Evolutionary conservation across 2,797 vertebrate species (phyloP).

Genomic region (Sternarchorhynchus goeldii): DNA sequence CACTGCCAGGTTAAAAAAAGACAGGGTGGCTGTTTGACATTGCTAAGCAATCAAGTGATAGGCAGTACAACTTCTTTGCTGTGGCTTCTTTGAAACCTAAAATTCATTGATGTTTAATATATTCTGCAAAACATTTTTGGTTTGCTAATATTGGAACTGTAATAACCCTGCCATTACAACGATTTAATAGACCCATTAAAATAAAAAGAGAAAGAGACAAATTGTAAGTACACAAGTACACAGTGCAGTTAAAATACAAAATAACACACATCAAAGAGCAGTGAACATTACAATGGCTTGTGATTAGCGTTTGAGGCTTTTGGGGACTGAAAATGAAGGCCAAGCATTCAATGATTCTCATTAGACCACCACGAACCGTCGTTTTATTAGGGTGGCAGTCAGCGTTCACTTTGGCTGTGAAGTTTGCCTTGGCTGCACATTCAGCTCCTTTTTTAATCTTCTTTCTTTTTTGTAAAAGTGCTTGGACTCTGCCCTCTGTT

Average conservation of each 20-base stretch:
- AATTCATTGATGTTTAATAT: slow-evolving; percentile 43
- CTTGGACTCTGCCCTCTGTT: not conserved
- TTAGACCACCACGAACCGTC: slow-evolving; percentile 75
- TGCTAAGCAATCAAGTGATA: slow-evolving; percentile 37
- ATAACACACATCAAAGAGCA: slow-evolving; percentile 25
- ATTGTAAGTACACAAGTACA: slow-evolving; percentile 23
- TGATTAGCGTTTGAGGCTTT: slow-evolving; percentile 29
- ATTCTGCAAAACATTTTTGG: not conserved
- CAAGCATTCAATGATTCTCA: slow-evolving; percentile 60
- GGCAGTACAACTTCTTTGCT: slow-evolving; percentile 17
- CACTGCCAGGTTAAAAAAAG: slow-evolving; percentile 32
- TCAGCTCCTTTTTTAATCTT: slow-evolving; percentile 4
- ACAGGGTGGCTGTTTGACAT: slow-evolving; percentile 38
- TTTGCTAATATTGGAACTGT: not conserved
- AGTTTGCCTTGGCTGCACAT: slow-evolving; percentile 59
- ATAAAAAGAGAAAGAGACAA: slow-evolving; percentile 35
- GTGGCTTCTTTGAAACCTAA: slow-evolving; percentile 32
- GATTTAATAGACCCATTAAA: slow-evolving; percentile 36
- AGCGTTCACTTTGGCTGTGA: slow-evolving; percentile 72
- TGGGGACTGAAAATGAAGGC: slow-evolving; percentile 50
- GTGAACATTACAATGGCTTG: slow-evolving; percentile 37
- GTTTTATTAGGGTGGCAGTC: slow-evolving; percentile 75
- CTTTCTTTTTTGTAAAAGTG: not conserved
- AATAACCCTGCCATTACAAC: slow-evolving; percentile 11
- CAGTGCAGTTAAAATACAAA: not conserved